Evolutionary conservation across 2,113 vertebrate genomes (phyloP), one percentile per base, ranked within the genome.

Genomic region (Myiozetetes cayanensis): DNA sequence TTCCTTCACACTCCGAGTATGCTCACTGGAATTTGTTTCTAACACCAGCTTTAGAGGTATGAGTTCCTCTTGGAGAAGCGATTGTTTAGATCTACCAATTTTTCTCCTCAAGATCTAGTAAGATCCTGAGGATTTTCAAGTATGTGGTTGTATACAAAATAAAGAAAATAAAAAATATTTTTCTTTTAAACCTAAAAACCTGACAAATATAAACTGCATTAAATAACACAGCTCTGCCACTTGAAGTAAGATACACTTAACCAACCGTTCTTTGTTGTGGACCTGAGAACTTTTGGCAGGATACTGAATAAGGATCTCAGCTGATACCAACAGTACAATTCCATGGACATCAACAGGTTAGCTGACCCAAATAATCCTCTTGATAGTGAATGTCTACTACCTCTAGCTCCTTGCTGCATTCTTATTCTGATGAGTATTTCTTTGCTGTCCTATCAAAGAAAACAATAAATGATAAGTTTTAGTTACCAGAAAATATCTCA

Each of bases 191-290:
- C 5, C 3, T 62, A 43, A 83, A 52, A 2, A 25, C 3, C 10
- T 63, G 31, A 5, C 5, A 47, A 82, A 28, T 58, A 50, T 4
- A 30, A 56, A 16, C 25, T 79, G 35, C 13, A 47, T 61, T 47
- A 77, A 59, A 50, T 4, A 43, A 33, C 30, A 47, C 37, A 76
- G 4, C 15, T 58, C 14, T 85, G 41, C 7, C 23, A 47, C 37
- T 44, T 85, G 18, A 59, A 58, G 10, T 46, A 16, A 71, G 49
- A 55, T 4, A 35, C 6, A 21, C 25, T 70, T 52, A 70, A 43
- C 27, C 3, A 70, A 43, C 27, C 3, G 7, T 14, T 62, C 20
- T 46, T 70, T 3, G 0, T 12, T 9, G 31, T 22, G 20, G 10
- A 43, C 15, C 18, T 71, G 21, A 52, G 28, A 52, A 74, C 16